phyloP scores from a whole-genome alignment of 2,113 vertebrate species.

The Etia nguti region DNA sequence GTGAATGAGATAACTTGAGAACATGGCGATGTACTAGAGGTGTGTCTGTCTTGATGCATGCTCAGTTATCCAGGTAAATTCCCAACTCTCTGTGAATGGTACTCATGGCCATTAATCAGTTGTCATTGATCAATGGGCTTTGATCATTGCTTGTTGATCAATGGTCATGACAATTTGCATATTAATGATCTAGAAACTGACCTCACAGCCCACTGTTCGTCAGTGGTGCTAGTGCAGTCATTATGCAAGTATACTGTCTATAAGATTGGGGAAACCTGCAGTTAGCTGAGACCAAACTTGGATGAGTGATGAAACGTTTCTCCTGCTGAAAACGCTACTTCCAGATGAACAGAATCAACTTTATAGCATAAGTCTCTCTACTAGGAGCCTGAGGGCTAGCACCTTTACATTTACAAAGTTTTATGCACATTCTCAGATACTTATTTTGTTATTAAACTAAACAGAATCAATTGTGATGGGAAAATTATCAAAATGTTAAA shows the following conservation, averaged over 20 bases:
- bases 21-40: background rate
- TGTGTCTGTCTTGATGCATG: background rate
- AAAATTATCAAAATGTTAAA: background rate
- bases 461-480: background rate
- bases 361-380: background rate
- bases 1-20: background rate
- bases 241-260: background rate
- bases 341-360: background rate
- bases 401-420: background rate
- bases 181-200: background rate
- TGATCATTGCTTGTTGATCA: background rate
- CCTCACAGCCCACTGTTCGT: background rate
- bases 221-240: background rate
- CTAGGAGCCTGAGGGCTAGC: background rate
- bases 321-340: background rate
- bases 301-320: background rate
- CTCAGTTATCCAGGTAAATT: background rate
- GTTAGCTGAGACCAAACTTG: background rate
- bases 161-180: background rate
- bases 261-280: background rate
- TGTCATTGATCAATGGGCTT: background rate
- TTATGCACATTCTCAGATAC: background rate
- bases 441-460: background rate
- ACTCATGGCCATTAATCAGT: background rate
- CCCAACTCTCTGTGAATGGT: background rate